These are phyloP conservation scores for Empidonax traillii DNA, from an alignment of 2,113 vertebrate genomes.

Conservation along the genomic window DNA sequence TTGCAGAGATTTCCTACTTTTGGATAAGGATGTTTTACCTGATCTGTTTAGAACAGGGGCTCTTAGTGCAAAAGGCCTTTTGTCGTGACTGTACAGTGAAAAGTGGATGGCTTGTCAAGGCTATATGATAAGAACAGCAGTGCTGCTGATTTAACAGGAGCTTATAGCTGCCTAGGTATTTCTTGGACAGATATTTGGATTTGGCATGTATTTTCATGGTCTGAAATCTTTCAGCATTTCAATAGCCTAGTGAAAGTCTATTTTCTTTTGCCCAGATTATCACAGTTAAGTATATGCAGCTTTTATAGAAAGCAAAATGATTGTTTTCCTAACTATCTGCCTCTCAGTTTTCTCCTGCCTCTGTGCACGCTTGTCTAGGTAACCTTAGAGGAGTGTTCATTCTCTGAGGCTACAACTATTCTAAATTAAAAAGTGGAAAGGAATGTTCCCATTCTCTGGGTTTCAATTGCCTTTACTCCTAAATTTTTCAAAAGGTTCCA, in stretches of 20 bases:
- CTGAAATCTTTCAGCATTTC: not conserved
- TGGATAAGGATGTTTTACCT: not conserved
- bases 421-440: slow-evolving; percentile 26
- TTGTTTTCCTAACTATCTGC: not conserved
- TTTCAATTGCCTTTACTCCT: not conserved
- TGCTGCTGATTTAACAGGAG: not conserved
- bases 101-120: not conserved
- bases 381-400: slow-evolving; percentile 14
- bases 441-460: not conserved
- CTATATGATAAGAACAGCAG: not conserved
- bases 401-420: not conserved
- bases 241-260: not conserved
- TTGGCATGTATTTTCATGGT: not conserved
- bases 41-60: not conserved
- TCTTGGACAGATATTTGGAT: not conserved
- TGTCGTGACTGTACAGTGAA: not conserved
- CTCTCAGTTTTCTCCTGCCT: slow-evolving; percentile 8
- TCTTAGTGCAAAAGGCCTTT: not conserved
- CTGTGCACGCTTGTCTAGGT: not conserved
- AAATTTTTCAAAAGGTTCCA: not conserved
- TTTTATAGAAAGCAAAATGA: not conserved
- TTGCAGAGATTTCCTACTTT: not conserved
- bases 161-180: not conserved
- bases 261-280: not conserved
- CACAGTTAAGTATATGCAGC: not conserved